Conservation (phyloP, 2,113 vertebrate genomes). For the Lipophrys pholis region DNA sequence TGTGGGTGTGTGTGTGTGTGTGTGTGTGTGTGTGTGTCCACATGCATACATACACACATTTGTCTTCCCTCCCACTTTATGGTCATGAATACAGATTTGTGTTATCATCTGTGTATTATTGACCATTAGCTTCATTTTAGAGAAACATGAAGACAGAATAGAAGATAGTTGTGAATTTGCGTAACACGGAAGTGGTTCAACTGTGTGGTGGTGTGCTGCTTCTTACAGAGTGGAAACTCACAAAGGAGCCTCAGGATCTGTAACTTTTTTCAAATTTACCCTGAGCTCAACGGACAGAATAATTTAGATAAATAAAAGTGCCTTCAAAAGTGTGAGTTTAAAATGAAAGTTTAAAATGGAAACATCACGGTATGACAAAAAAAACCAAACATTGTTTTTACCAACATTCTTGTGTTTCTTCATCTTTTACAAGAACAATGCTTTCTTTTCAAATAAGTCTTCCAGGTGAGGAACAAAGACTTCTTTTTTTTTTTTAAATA, state of each 20-base stretch:
- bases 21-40: not conserved
- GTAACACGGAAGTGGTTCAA: conserved; percentile 28
- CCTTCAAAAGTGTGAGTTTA: not conserved
- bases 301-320: not conserved
- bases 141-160: not conserved
- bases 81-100: conserved; percentile 18
- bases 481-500: not conserved
- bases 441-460: too few relatives aligned
- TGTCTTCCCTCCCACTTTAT: not conserved
- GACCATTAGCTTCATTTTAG: conserved; percentile 33
- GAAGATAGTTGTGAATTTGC: conserved; percentile 45
- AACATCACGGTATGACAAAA: too few relatives aligned
- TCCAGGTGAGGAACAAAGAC: not conserved
- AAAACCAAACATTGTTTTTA: too few relatives aligned
- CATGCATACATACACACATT: conserved; percentile 8
- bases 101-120: conserved; percentile 24
- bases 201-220: conserved; percentile 5
- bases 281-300: not conserved
- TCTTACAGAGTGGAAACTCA: not conserved
- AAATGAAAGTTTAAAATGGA: not conserved
- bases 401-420: not conserved
- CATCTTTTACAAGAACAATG: too few relatives aligned
- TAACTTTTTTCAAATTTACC: not conserved
- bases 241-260: conserved; percentile 12
- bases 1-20: not conserved